A percentile compares a stretch with the other conserved stretches of the same genome.
Conservation (phyloP, 2,797 vertebrate genomes). For the Phataginus tetradactyla region DNA sequence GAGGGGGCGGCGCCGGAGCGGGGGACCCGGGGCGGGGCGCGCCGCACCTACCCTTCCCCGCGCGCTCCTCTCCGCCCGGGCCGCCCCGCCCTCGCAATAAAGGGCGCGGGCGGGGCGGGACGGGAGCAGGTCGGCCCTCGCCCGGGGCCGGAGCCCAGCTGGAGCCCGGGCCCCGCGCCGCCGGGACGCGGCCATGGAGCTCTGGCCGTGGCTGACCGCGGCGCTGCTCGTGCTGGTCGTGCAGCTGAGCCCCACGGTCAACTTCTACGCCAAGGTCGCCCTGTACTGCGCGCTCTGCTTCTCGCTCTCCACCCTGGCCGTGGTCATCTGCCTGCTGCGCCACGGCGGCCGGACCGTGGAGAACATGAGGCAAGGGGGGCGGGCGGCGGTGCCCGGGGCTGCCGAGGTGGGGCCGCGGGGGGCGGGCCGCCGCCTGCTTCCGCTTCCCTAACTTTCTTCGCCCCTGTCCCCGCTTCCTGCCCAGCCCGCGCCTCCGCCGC, state of each 20-base stretch:
- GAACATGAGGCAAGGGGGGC: slow-evolving; percentile 92
- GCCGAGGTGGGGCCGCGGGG: neutral
- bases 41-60: slow-evolving; percentile 49
- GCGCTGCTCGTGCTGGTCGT: slow-evolving; percentile 88
- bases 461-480: slow-evolving; percentile 45
- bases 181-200: slow-evolving; percentile 65
- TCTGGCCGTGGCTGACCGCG: slow-evolving; percentile 77
- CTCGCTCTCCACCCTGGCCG: slow-evolving; percentile 86
- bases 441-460: slow-evolving; percentile 69
- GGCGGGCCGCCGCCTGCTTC: slow-evolving; percentile 49
- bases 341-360: slow-evolving; percentile 94
- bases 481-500: neutral
- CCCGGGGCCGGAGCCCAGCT: neutral
- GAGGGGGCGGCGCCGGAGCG: too few species aligned
- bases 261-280: slow-evolving; percentile 91
- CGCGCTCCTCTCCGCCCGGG: neutral
- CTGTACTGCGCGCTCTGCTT: slow-evolving; percentile 92
- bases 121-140: neutral
- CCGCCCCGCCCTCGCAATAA: slow-evolving; percentile 61
- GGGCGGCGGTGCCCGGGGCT: accelerated
- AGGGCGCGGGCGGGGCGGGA: slow-evolving; percentile 42
- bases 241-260: slow-evolving; percentile 90
- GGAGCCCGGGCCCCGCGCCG: neutral
- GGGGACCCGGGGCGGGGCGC: neutral
- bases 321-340: slow-evolving; percentile 89